Evolutionary conservation across 35 echinoderm and acorn worm genomes (phyloP).

Genomic region (Heliocidaris erythrogramma): DNA sequence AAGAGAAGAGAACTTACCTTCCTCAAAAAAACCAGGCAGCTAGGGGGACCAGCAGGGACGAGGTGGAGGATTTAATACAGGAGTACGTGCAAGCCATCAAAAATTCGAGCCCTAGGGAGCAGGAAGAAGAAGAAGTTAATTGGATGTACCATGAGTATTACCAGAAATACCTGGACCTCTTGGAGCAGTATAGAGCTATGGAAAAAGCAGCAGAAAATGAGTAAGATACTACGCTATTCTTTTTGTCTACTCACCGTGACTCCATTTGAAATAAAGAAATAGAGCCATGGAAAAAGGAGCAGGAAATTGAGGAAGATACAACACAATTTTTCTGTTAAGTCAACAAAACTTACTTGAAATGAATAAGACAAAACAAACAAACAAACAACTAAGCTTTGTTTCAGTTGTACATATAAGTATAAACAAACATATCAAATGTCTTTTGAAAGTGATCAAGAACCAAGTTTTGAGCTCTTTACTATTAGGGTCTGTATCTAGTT

Average conservation of each 20-base stretch:
- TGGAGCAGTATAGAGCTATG: constrained; percentile 38
- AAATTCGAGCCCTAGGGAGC: neutral
- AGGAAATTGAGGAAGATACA: neutral
- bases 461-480: too few species aligned
- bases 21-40: constrained; percentile 21
- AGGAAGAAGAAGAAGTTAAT: constrained; percentile 19
- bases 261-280: neutral
- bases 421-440: too few species aligned
- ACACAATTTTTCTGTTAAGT: too few species aligned
- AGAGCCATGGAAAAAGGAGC: neutral
- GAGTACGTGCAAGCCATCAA: constrained; percentile 41
- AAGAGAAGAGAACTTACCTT: neutral
- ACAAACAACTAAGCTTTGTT: too few species aligned
- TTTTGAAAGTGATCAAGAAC: too few species aligned
- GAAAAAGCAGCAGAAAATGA: constrained; percentile 4
- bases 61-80: constrained; percentile 24
- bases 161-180: constrained; percentile 40
- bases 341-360: too few species aligned
- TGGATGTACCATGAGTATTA: constrained; percentile 47
- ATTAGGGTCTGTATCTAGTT: too few species aligned
- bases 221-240: neutral
- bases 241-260: neutral
- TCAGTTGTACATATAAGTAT: too few species aligned
- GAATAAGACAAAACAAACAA: too few species aligned
- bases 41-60: constrained; percentile 7